Evolutionary conservation across 37 sponge, comb jelly and placozoan species (phyloP).

Genomic region (Theonella swinhoei): DNA sequence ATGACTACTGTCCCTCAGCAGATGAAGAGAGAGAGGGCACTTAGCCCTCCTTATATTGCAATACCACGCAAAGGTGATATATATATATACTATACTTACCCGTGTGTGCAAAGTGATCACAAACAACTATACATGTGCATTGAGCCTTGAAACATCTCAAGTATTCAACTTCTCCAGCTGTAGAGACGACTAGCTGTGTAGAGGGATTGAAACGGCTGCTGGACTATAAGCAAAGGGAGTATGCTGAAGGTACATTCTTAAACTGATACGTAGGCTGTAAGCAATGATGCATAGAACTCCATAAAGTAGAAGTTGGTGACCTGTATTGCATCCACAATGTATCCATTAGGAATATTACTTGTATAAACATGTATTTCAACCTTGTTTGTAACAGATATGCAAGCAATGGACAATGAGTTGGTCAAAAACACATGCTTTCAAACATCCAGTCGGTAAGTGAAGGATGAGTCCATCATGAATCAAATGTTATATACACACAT

Average conservation of each 20-base stretch:
- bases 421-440: conserved; percentile 39
- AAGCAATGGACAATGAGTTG: conserved; percentile 54
- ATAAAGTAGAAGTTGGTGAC: background rate
- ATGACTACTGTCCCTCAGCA: background rate
- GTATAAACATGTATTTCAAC: background rate
- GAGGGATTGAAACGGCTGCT: conserved; percentile 43
- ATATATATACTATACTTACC: too few relatives aligned
- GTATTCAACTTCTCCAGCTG: background rate
- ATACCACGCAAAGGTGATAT: background rate
- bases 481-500: background rate
- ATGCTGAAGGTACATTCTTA: conserved; percentile 49
- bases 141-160: background rate
- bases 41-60: background rate
- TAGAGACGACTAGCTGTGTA: conserved; percentile 46
- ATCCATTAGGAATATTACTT: background rate
- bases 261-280: background rate
- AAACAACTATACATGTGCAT: too few relatives aligned
- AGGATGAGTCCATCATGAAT: background rate
- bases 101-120: too few relatives aligned
- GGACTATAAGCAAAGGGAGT: conserved; percentile 49
- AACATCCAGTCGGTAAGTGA: conserved; percentile 39
- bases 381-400: conserved; percentile 46
- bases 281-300: background rate
- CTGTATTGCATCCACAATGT: background rate
- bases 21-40: background rate